Conservation (phyloP, 2,888 invertebrate genomes). For the Drosophila austrosaltans region DNA sequence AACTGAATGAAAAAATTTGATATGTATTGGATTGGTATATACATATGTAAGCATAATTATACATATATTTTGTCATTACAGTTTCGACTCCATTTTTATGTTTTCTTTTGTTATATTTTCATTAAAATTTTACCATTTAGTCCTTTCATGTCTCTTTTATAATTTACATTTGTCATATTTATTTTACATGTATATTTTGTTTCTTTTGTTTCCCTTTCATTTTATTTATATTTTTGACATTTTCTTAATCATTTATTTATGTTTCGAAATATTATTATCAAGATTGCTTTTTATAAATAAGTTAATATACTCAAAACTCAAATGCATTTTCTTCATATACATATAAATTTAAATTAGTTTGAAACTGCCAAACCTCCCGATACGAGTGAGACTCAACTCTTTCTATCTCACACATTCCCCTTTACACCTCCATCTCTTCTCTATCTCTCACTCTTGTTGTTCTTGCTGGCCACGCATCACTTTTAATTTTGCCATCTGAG, state of each 20-base stretch:
- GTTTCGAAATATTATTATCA: not conserved
- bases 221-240: not conserved
- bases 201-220: not conserved
- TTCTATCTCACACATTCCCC: not conserved
- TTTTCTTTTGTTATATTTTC: too few relatives aligned
- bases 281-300: not conserved
- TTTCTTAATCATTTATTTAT: not conserved
- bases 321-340: constrained; percentile 37
- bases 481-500: constrained; percentile 68
- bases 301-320: constrained; percentile 8
- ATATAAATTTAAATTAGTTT: constrained; percentile 78
- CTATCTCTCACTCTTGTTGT: not conserved
- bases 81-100: too few relatives aligned
- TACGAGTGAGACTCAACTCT: constrained; percentile 14
- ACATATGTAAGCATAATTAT: too few relatives aligned
- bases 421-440: not conserved
- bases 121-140: too few relatives aligned
- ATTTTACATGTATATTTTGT: not conserved
- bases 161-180: not conserved
- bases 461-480: constrained; percentile 56
- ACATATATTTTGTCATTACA: too few relatives aligned
- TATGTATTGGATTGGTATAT: too few relatives aligned
- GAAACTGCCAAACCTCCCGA: constrained; percentile 14
- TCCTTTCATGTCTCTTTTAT: too few relatives aligned
- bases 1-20: too few relatives aligned